Conservation (phyloP, 1,140 invertebrate genomes). For the Papilio polytes region DNA sequence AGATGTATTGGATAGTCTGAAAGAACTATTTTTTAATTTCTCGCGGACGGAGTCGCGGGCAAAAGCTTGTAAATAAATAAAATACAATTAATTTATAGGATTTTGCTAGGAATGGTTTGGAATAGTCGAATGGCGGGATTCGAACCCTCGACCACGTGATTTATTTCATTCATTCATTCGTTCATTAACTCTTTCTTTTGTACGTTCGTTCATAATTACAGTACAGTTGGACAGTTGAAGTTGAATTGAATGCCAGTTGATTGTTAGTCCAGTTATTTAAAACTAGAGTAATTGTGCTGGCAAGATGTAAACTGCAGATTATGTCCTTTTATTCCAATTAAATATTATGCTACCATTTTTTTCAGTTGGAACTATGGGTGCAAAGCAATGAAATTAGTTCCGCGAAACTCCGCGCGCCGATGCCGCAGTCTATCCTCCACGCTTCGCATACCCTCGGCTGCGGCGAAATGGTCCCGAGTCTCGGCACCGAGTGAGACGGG, state of each 20-base stretch:
- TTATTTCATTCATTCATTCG: background rate
- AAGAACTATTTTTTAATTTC: no score
- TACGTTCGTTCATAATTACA: background rate
- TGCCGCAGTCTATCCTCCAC: slow-evolving; percentile 48
- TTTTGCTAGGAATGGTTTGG: no score
- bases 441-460: slow-evolving; percentile 53
- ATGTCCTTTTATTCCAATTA: background rate
- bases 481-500: slow-evolving; percentile 58
- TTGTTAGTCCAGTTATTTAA: no score
- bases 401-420: slow-evolving; percentile 65
- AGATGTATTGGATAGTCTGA: no score
- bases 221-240: no score
- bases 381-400: slow-evolving; percentile 80
- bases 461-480: slow-evolving; percentile 60
- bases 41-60: no score
- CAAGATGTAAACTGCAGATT: background rate
- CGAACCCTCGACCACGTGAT: no score
- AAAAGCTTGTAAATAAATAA: no score
- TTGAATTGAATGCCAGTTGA: no score
- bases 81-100: no score
- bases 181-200: background rate
- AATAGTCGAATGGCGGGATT: no score
- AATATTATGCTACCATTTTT: background rate
- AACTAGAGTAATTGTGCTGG: no score
- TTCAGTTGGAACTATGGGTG: slow-evolving; percentile 81